Evolutionary conservation across 2,113 vertebrate species (phyloP), one percentile per base, ranked within the genome.

Genomic region (Marcusenius ussheri): DNA sequence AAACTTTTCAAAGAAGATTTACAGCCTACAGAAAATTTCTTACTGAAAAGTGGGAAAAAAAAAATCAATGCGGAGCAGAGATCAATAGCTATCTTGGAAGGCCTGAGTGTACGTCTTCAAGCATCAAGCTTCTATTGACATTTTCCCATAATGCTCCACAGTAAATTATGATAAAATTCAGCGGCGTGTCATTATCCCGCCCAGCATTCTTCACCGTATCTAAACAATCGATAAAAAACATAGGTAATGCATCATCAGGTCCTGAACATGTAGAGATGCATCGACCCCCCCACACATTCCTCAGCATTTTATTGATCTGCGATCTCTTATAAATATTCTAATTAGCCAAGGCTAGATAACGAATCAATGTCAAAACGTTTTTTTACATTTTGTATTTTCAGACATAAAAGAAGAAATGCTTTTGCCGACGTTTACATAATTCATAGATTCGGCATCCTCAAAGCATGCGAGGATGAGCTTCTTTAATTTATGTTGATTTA

Each of bases 21-120:
- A 74, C 39, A 74, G 66, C 47, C 62, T 49, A 35, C 88, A 89
- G 47, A 51, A 77, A 8, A 77, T 49, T 89, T 88, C 42, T 74
- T 17, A 70, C 39, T 74, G 13, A 77, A 89, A 89, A 89, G 35
- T 49, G 47, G 31, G 17, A 83, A 83, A 50, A 88, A 47, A 88
- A 62, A 90, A 90, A 66, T 86, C 80, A 50, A 66, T 87, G 83
- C 88, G 91, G 91, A 24, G 45, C 89, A 90, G 84, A 93, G 87
- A 91, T 88, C 77, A 91, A 94, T 93, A 89, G 90, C 91, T 31
- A 77, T 70, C 88, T 77, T 50, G 46, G 62, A 88, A 58, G 51
- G 49, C 31, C 19, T 9, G 56, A 62, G 35, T 24, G 51, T 1
- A 35, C 51, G 24, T 56, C 50, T 88, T 45, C 53, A 70, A 70